Evolutionary conservation across 2,888 invertebrate species (phyloP), one percentile per base, ranked within the genome.

Genomic region (Acleris cristana): DNA sequence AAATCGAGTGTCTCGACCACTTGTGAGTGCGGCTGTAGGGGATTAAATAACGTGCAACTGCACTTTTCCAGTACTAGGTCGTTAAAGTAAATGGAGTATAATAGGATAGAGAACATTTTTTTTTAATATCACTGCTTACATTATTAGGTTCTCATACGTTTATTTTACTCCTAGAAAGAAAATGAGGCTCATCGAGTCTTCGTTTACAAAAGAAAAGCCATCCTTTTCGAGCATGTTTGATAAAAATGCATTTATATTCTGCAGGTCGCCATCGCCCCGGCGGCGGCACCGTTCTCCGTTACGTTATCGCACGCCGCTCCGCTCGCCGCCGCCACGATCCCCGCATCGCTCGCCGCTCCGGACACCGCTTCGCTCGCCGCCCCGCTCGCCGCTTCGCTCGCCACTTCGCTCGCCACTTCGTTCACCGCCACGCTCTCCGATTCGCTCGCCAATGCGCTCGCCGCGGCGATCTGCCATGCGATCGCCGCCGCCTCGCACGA

Each of bases 191-290:
- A 6, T 26, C 23, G 23, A 0, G 3, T 23, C 4, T 23, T 23
- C 23, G 23, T 26, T 26, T 26, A 6, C 26, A 26, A 26, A 26
- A 26, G 6, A 26, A 26, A 26, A 26, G 26, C 26, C 26, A 26
- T 26, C 26, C 6, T 26, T 26, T 26, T 26, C 26, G 6, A 26
- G 26, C 26, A n/a, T 21, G 23, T 23, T 26, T 26, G 26, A 26
- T 0, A 14, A n/a, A 45, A n/a, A 55, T 18, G 26, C 12, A 18
- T 54, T 54, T 49, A 10, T n/a, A 19, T 49, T 49, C 49, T 8
- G 58, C 76, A 91, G 92, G 44, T 90, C 91, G 0, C 91, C 90
- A n/a, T 89, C 90, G 0, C 89, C 93, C 1, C 88, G 94, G 0
- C 90, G 94, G n/a, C 87, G 91, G 3, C 87, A 87, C 74, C 89